Evolutionary conservation across 2,113 vertebrate genomes (phyloP), one percentile per base, ranked within the genome.

Genomic region (Eulemur macaco): DNA sequence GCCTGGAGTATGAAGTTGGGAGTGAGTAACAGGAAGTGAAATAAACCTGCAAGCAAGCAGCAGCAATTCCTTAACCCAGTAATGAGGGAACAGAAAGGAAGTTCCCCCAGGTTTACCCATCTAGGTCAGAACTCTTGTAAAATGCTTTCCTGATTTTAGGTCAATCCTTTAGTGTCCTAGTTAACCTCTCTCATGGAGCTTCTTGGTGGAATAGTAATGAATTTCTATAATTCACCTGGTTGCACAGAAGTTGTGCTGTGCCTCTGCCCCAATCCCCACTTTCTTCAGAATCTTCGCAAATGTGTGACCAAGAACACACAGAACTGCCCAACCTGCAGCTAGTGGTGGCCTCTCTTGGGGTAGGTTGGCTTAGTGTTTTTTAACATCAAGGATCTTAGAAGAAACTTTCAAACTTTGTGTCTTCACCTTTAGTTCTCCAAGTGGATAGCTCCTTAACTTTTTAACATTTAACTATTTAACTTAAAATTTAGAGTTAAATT

Each of bases 91-190:
- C 1, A 56, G 94, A 84, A 73, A 95, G 56, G 25, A 82, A 20
- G 31, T 14, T 63, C 50, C 64, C 27, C 21, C 42, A 94, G 71
- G 52, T 95, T 84, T 86, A 60, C 25, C n/a, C 91, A 94, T 58
- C 25, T 73, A 82, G 68, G 64, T 82, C 89, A 96, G 89, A 93
- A 71, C 3, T 54, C 89, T 80, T 80, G n/a, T 34, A 91, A 95
- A 91, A n/a, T 17, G 23, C 25, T 73, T 63, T 86, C 86, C 89
- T 78, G n/a, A 82, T 89, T 95, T 97, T 89, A 96, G 83, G 42
- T 93, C 88, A 63, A 5, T 20, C 47, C 54, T 88, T 39, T 4
- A n/a, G 13, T 47, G 37, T 66, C 73, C 52, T 69, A 84, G 69
- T 76, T 82, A 89, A 74, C 4, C 21, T 18, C 9, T 89, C 73